Evolutionary conservation across 2,888 invertebrate species (phyloP).

Genomic region (Chymomyza procnemis): DNA sequence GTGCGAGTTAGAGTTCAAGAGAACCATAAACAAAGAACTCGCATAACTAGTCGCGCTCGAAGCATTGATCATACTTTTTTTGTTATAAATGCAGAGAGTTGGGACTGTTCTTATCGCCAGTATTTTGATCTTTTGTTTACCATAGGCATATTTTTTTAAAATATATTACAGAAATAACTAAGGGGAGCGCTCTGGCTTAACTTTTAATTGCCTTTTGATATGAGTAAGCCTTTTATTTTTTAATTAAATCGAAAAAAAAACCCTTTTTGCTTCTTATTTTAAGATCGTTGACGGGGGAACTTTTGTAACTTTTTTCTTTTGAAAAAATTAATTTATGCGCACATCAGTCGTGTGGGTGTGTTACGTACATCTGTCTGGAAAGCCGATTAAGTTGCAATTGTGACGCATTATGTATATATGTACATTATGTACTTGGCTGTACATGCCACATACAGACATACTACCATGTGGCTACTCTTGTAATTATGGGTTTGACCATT

Average conservation of each 20-base stretch:
- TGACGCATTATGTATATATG: constrained; percentile 44
- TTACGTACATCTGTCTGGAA: constrained; percentile 39
- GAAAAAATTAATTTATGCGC: constrained; percentile 70
- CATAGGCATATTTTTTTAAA: constrained; percentile 31
- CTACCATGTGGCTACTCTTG: constrained; percentile 21
- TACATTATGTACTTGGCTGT: constrained; percentile 14
- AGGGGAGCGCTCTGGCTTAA: background rate
- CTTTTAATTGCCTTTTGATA: background rate
- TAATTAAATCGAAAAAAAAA: background rate
- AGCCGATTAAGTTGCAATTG: constrained; percentile 58
- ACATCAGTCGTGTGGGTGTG: constrained; percentile 49
- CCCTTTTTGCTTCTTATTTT: constrained; percentile 1
- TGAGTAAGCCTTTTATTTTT: background rate
- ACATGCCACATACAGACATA: background rate
- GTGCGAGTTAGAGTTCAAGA: constrained; percentile 7
- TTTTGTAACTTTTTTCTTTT: constrained; percentile 45
- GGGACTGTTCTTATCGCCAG: constrained; percentile 44
- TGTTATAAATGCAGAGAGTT: background rate
- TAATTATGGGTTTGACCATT: constrained; percentile 43
- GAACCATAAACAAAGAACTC: constrained; percentile 21
- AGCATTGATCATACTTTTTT: background rate
- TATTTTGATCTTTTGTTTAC: constrained; percentile 53
- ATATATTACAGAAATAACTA: background rate
- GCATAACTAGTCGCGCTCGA: background rate
- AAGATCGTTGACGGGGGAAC: background rate